A percentile compares a stretch with the other conserved stretches of the same genome.
phyloP scores from a whole-genome alignment of 2,113 vertebrate genomes.

The Anolis sagrei region DNA sequence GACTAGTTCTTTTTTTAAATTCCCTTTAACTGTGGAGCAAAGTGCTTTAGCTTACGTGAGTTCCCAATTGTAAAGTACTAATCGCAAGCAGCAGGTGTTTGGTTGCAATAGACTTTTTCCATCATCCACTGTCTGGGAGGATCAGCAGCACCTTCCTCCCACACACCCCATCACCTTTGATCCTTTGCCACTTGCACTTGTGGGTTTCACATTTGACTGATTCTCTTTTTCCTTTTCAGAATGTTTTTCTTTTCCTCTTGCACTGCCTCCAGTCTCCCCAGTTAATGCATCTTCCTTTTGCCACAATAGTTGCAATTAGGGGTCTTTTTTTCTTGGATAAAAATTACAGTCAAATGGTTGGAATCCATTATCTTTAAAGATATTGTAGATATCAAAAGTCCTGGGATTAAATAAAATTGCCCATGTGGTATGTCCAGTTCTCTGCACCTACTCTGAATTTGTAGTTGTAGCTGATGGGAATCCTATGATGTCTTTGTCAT shows the following conservation, averaged over 20 bases:
- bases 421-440: background rate
- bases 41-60: constrained; percentile 57
- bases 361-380: constrained; percentile 22
- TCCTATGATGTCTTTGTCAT: too few species aligned
- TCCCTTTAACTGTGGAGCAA: constrained; percentile 32
- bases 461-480: too few species aligned
- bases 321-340: constrained; percentile 9
- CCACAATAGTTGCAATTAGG: background rate
- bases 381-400: background rate
- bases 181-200: constrained; percentile 67
- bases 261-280: constrained; percentile 21
- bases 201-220: constrained; percentile 67
- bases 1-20: constrained; percentile 28
- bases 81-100: constrained; percentile 68
- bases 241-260: constrained; percentile 57
- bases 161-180: constrained; percentile 64
- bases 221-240: constrained; percentile 38
- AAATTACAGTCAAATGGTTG: background rate
- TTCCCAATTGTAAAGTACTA: constrained; percentile 47
- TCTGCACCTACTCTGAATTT: background rate
- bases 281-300: constrained; percentile 20
- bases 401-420: background rate
- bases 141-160: constrained; percentile 62
- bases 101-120: constrained; percentile 60
- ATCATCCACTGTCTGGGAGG: constrained; percentile 49